Evolutionary conservation across 2,113 vertebrate genomes (phyloP).

Genomic region (Charina bottae): DNA sequence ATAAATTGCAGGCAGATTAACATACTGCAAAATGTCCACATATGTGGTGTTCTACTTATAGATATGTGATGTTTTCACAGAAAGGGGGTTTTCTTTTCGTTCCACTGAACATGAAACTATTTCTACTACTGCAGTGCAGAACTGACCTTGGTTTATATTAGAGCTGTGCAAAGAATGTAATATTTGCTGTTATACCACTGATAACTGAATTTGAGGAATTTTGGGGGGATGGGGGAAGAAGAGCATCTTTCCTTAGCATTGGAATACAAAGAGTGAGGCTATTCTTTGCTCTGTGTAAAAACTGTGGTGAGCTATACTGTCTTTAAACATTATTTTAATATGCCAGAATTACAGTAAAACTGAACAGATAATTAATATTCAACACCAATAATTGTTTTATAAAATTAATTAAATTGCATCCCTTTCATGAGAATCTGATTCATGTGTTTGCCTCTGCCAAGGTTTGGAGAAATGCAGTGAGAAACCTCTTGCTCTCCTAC

Average conservation of each 20-base stretch:
- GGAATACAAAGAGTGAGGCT: background rate
- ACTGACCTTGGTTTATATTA: slow-evolving; percentile 39
- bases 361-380: too few species aligned
- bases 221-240: background rate
- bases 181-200: background rate
- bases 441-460: too few species aligned
- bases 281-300: background rate
- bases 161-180: background rate
- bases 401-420: too few species aligned
- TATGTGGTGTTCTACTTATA: slow-evolving; percentile 26
- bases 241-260: background rate
- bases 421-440: too few species aligned
- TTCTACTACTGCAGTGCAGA: slow-evolving; percentile 52
- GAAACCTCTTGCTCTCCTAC: too few species aligned
- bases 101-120: slow-evolving; percentile 50
- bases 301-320: background rate
- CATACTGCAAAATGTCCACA: slow-evolving; percentile 49
- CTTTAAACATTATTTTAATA: too few species aligned
- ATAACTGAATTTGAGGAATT: background rate
- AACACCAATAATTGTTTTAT: too few species aligned
- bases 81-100: slow-evolving; percentile 54
- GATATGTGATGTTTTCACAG: slow-evolving; percentile 13
- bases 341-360: too few species aligned
- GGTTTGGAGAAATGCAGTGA: too few species aligned
- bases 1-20: slow-evolving; percentile 42